Conservation (phyloP, 2,888 invertebrate species). For the Drosophila melanosoma region DNA sequence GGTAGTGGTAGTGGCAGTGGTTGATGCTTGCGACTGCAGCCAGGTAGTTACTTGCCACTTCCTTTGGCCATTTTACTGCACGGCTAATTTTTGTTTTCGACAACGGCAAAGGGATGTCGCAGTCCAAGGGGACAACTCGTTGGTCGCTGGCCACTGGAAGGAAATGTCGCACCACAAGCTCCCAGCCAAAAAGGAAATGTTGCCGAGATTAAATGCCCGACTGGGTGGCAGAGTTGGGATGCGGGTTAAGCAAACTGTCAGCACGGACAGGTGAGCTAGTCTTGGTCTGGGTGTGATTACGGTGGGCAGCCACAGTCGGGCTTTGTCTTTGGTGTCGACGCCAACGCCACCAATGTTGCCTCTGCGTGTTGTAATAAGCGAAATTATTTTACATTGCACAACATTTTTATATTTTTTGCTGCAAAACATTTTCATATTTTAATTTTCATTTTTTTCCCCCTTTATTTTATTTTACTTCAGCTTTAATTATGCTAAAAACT, state of each 20-base stretch:
- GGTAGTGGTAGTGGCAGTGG: not conserved
- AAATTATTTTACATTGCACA: constrained; percentile 70
- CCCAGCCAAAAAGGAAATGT: constrained; percentile 65
- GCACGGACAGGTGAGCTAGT: constrained; percentile 56
- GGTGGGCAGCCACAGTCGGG: constrained; percentile 37
- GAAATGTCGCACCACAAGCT: constrained; percentile 75
- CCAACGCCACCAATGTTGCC: constrained; percentile 15
- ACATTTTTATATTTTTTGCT: constrained; percentile 18
- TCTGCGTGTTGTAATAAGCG: constrained; percentile 64
- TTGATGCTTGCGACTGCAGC: constrained; percentile 57
- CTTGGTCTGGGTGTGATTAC: constrained; percentile 65
- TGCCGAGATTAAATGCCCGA: constrained; percentile 72
- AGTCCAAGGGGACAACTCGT: constrained; percentile 1
- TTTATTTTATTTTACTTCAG: constrained; percentile 4
- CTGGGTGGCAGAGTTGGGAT: not conserved
- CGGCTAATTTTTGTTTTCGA: constrained; percentile 80
- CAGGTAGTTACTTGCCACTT: constrained; percentile 73
- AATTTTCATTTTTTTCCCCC: not conserved
- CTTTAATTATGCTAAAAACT: constrained; percentile 50
- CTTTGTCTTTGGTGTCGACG: constrained; percentile 58
- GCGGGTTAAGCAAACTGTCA: constrained; percentile 37
- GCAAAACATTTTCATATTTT: not conserved
- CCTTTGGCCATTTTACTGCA: constrained; percentile 76
- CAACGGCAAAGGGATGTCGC: constrained; percentile 68
- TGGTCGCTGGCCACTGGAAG: constrained; percentile 55